Base-by-base conservation (phyloP, 2,113 vertebrate species). In the Pangasianodon hypophthalmus region DNA sequence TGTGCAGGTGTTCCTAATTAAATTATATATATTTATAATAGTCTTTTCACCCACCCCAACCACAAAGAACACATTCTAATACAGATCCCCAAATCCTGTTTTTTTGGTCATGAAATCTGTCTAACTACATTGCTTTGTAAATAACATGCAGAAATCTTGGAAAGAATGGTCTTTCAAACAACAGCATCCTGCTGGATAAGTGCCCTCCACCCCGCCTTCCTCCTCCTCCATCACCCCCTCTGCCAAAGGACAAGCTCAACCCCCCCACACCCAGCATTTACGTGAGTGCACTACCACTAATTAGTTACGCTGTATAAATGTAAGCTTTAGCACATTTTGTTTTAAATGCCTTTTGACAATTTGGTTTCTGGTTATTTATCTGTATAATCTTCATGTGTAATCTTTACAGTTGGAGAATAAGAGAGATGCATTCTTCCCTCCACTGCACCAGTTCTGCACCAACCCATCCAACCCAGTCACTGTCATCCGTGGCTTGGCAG, bases 391-490 rank as follows among this genome's bases (percentile, higher is more conserved):
- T 44, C 19, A 24, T 19, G 3, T 44, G 19, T 24, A 44, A 77
- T 26, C 41, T 26, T 26, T 92, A 37, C 96, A 99, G 98, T 96
- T 99, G 92, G 98, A 99, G 96, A 99, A 99, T 94, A 99, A 99
- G 95, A 96, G 98, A 94, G 98, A 99, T 90, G 98, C 97, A 92
- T 99, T 99, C 96, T 99, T 98, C 95, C 98, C 98, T 92, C 98
- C 98, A 79, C 97, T 99, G 92, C 98, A 99, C 94, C 98, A 99
- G 94, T 99, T 99, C 96, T 99, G 98, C 97, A 99, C 97, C 94
- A 99, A 99, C 96, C 97, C 98, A 88, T 97, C 97, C 96, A 99
- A 99, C 95, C 98, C 98, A 64, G 98, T 99, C 96, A 99, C 98
- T 82, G 98, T 99, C 96, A 99, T 99, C 95, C 95, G 98, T 96